phyloP scores from a whole-genome alignment of 1,140 invertebrate species.

The Vollenhovia emeryi region DNA sequence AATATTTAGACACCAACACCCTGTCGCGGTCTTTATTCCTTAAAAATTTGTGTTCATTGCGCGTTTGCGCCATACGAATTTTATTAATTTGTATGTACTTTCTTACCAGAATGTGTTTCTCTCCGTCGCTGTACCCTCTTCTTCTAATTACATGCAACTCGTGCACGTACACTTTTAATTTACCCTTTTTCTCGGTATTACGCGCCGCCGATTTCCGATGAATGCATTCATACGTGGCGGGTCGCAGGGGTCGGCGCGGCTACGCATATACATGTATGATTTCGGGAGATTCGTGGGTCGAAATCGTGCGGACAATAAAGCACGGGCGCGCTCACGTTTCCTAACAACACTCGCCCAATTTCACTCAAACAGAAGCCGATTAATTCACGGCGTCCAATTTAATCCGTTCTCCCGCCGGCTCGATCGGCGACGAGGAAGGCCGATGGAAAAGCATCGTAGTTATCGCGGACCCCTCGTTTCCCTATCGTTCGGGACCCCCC shows the following conservation, averaged over 20 bases:
- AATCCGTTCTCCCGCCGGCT: conserved; percentile 78
- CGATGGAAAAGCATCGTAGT: conserved; percentile 60
- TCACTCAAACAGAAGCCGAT: conserved; percentile 86
- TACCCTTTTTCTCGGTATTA: neutral
- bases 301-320: conserved; percentile 75
- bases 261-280: conserved; percentile 15
- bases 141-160: neutral
- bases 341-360: conserved; percentile 85
- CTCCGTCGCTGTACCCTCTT: no score
- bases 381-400: conserved; percentile 85
- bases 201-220: conserved; percentile 20
- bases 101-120: neutral
- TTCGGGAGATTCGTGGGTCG: conserved; percentile 28
- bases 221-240: conserved; percentile 6
- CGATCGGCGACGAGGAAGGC: conserved; percentile 33
- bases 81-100: no score
- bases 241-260: conserved; percentile 29
- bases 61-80: no score
- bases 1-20: no score
- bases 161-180: neutral
- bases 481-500: conserved; percentile 23
- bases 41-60: no score
- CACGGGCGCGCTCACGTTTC: conserved; percentile 80
- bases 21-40: no score
- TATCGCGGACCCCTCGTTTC: conserved; percentile 55